These are phyloP conservation scores for Temnopleurus reevesii DNA, from an alignment of 53 echinoderm and acorn worm genomes.

Conservation along the genomic window DNA sequence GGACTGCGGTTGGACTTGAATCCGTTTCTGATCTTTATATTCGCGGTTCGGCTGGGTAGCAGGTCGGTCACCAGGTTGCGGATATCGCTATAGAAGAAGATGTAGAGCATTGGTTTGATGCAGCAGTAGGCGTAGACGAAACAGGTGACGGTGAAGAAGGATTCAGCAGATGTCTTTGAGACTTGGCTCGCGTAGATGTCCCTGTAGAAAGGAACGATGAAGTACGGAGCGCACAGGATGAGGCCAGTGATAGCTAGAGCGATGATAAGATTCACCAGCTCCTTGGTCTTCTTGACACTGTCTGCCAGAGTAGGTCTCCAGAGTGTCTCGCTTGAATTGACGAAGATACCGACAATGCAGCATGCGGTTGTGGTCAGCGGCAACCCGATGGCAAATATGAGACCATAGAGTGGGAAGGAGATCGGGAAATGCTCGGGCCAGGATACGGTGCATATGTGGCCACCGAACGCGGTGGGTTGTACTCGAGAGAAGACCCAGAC, in stretches of 20 bases:
- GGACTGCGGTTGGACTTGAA: slow-evolving; percentile 14
- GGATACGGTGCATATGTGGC: slow-evolving; percentile 44
- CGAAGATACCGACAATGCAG: slow-evolving; percentile 54
- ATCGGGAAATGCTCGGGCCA: slow-evolving; percentile 54
- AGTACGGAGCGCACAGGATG: slow-evolving; percentile 60
- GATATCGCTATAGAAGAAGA: slow-evolving; percentile 52
- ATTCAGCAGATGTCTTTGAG: background rate
- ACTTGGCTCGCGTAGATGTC: background rate
- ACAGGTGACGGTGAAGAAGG: slow-evolving; percentile 54
- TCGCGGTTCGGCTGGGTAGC: slow-evolving; percentile 37
- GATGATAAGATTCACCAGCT: slow-evolving; percentile 46
- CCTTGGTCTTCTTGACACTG: slow-evolving; percentile 57
- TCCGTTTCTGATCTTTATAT: slow-evolving; percentile 29
- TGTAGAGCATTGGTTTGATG: slow-evolving; percentile 66
- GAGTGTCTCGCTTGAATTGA: slow-evolving; percentile 56
- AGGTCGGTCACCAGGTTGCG: slow-evolving; percentile 56
- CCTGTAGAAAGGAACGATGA: slow-evolving; percentile 41
- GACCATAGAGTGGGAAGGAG: slow-evolving; percentile 55
- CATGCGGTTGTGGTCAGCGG: slow-evolving; percentile 32
- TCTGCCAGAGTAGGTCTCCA: slow-evolving; percentile 66
- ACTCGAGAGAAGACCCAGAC: slow-evolving; percentile 43
- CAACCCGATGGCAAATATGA: slow-evolving; percentile 29
- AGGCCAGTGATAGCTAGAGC: slow-evolving; percentile 35
- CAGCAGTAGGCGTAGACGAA: slow-evolving; percentile 66
- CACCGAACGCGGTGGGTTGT: background rate